Evolutionary conservation across 2,888 invertebrate genomes (phyloP), one percentile per base, ranked within the genome.

Genomic region (Idaea aversata): DNA sequence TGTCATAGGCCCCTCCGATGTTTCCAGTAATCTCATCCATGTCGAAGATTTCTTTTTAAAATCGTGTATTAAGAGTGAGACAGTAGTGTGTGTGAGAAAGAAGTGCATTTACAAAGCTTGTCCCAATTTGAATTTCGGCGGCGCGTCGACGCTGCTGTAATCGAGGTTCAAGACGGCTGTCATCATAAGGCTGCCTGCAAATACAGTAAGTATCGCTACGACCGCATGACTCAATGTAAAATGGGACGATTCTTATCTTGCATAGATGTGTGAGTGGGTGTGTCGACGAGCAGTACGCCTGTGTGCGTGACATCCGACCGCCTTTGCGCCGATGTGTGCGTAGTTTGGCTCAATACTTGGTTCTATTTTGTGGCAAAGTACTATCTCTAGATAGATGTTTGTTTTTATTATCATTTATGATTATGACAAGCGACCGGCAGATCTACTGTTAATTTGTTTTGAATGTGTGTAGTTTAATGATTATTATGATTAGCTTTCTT

Each of bases 111-210:
- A 84, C 84, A 84, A 84, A 76, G 77, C 81, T 81, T 84, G 84
- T 79, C 82, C 79, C 80, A 79, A 84, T 87, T 86, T 83, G 85
- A 86, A 83, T 80, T 81, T 84, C 84, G 79, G 59, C 59, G 70
- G 69, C 70, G 69, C 69, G 64, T 84, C 83, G 82, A 79, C 78
- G 79, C 84, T 82, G 82, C 79, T 78, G 83, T 83, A 88, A 90
- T 47, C 47, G 47, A 85, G 82, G 86, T 86, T 86, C 91, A 90
- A 90, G 90, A 91, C 92, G 90, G 87, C 92, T 87, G 90, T 91
- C 91, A 88, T 88, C 90, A 91, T 91, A 90, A 91, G 92, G 91
- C 92, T 91, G 92, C 92, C 92, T 84, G 88, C 90, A 88, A 91
- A 88, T 85, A 88, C 90, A 91, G 92, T 93, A 84, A 93, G 92